Percentiles rank a stretch among this genome's conserved stretches.
Evolutionary conservation across 1,140 invertebrate genomes (phyloP).

Genomic region (Drosophila malerkotliana): DNA sequence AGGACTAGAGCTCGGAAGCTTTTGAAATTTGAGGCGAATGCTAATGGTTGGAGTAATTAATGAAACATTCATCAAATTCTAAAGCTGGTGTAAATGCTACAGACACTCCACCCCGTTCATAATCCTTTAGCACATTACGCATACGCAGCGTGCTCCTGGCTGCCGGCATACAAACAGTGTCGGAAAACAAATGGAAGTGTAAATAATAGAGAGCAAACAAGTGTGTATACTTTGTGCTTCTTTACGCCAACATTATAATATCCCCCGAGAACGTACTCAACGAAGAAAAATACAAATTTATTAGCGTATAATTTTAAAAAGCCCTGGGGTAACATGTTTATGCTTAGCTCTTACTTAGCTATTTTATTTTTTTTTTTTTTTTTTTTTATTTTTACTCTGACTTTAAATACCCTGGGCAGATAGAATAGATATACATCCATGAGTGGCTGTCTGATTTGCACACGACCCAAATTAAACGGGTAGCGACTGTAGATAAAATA

Average conservation of each 20-base stretch:
- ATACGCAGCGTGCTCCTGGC: conserved; percentile 25
- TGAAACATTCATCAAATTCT: conserved; percentile 46
- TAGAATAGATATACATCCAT: conserved; percentile 9
- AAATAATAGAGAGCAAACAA: conserved; percentile 5
- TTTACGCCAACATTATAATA: background rate
- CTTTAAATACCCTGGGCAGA: conserved; percentile 25
- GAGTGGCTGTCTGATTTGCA: conserved; percentile 35
- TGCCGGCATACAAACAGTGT: conserved; percentile 12
- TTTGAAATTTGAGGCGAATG: background rate
- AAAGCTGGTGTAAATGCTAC: background rate
- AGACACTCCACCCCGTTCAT: conserved; percentile 9
- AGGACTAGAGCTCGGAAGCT: background rate
- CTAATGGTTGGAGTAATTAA: conserved; percentile 50
- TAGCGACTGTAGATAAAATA: conserved; percentile 16
- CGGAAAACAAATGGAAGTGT: background rate
- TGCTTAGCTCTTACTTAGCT: conserved; percentile 35
- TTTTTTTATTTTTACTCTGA: conserved; percentile 14
- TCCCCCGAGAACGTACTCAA: conserved; percentile 9
- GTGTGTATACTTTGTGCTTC: background rate
- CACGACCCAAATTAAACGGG: conserved; percentile 44
- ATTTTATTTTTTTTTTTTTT: conserved; percentile 7
- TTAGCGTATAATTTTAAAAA: conserved; percentile 61
- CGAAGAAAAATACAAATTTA: conserved; percentile 52
- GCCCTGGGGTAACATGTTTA: conserved; percentile 67
- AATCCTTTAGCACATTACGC: conserved; percentile 44